Base-by-base conservation (phyloP, 2,888 invertebrate species). In the Volucella inanis region DNA sequence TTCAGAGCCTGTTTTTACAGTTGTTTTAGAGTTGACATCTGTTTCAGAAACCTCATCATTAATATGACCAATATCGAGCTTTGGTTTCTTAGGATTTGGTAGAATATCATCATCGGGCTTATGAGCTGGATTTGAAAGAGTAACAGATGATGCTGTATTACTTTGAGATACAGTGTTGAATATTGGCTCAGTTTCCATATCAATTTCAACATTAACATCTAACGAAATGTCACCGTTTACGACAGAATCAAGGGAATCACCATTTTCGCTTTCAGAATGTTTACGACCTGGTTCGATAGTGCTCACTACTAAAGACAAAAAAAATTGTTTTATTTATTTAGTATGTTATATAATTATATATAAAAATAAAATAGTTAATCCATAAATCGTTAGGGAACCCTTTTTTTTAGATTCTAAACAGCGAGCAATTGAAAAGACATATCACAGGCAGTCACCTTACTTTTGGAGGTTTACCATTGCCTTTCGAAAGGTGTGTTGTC, bases 211-310 rank as follows among this genome's bases (percentile, higher is more conserved):
- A 88, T 94, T 94, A 10, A 94, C 93, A 88, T 94, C 94, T 85
- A 92, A 90, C 41, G 92, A 93, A 3, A 92, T 88, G 88, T 93
- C 93, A 9, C 93, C 93, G 81, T 92, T 92, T 64, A 93, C 93
- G 22, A 91, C 90, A 0, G 93, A 90, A 89, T 92, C 92, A 9
- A 94, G 92, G 8, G 94, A 93, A 87, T 95, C 95, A 0, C 95
- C 95, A 90, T 95, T 95, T 90, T 95, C 94, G 12, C 94, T 93
- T 86, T 94, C 95, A 12, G 94, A 92, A 38, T 94, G 93, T 88
- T 93, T 94, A 15, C 92, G 91, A 12, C 95, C 95, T 2, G 95
- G 95, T 89, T 94, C 95, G 88, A 94, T 94, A 43, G 95, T 95
- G 90, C 95, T 95, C 10, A 98, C 97, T 79, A 98, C 98, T 91